A percentile compares a stretch with the other conserved stretches of the same genome.
Conservation (phyloP, 2,888 invertebrate species). For the Luperina testacea region DNA sequence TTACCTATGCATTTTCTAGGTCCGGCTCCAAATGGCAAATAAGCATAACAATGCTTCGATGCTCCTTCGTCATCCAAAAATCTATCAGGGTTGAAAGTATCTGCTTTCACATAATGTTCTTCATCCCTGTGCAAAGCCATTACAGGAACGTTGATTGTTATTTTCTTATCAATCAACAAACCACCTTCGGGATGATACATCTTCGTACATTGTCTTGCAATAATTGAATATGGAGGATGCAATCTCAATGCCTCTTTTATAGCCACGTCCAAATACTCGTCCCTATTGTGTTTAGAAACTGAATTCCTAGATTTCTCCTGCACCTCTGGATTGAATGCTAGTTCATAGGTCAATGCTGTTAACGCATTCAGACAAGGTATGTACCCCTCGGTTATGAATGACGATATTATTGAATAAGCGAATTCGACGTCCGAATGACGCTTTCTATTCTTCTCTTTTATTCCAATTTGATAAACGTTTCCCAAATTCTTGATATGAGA, state of each 20-base stretch:
- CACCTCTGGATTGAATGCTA: constrained; percentile 76
- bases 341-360: constrained; percentile 80
- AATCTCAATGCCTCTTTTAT: constrained; percentile 85
- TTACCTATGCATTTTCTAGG: constrained; percentile 87
- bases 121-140: constrained; percentile 82
- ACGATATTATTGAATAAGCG: constrained; percentile 76
- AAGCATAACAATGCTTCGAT: constrained; percentile 74
- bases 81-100: constrained; percentile 82
- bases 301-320: constrained; percentile 79
- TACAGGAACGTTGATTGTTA: constrained; percentile 83
- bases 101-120: constrained; percentile 77
- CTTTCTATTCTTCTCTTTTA: constrained; percentile 74
- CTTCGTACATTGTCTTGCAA: constrained; percentile 83
- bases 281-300: constrained; percentile 70
- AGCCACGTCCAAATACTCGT: constrained; percentile 79
- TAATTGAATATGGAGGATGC: constrained; percentile 82
- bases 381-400: constrained; percentile 85
- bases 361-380: constrained; percentile 81
- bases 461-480: constrained; percentile 73
- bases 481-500: constrained; percentile 76
- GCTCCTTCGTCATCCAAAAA: constrained; percentile 75
- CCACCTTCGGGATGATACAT: constrained; percentile 80
- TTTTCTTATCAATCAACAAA: constrained; percentile 80
- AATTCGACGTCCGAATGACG: constrained; percentile 74
- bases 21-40: constrained; percentile 85